Evolutionary conservation across 2,113 vertebrate genomes (phyloP).

Genomic region (Phoenicopterus ruber): DNA sequence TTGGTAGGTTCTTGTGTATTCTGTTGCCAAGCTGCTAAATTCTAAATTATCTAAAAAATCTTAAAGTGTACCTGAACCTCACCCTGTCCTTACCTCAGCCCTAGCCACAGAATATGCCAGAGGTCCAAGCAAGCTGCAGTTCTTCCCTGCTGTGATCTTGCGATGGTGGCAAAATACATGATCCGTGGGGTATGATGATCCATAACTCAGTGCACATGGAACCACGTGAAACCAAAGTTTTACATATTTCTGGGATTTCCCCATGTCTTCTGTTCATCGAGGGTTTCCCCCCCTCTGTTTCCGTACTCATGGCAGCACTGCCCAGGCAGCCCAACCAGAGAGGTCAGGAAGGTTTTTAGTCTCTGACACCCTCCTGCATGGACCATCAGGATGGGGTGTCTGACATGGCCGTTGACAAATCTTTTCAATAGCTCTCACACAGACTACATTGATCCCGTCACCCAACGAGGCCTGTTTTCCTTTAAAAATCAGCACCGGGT

Average conservation of each 20-base stretch:
- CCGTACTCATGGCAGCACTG: background rate
- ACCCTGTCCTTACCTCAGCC: background rate
- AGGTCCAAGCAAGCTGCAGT: background rate
- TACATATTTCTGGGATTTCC: background rate
- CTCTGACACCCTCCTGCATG: background rate
- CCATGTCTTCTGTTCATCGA: background rate
- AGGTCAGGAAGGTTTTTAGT: background rate
- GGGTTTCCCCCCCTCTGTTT: background rate
- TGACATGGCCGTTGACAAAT: rapidly evolving
- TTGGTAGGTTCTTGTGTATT: background rate
- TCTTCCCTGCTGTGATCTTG: background rate
- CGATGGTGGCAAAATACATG: background rate
- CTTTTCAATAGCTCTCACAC: background rate
- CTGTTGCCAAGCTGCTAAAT: background rate
- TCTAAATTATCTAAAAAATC: background rate
- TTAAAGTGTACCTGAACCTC: background rate
- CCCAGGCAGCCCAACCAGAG: background rate
- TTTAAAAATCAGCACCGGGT: constrained; percentile 8
- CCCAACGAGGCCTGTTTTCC: background rate
- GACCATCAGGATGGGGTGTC: background rate
- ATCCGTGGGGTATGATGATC: background rate
- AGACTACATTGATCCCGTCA: background rate
- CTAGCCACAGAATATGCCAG: background rate
- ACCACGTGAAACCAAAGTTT: background rate
- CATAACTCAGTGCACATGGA: background rate